Percentiles rank a stretch among this genome's conserved stretches.
Conservation (phyloP, 2,113 vertebrate species). For the Ceyx cyanopectus region DNA sequence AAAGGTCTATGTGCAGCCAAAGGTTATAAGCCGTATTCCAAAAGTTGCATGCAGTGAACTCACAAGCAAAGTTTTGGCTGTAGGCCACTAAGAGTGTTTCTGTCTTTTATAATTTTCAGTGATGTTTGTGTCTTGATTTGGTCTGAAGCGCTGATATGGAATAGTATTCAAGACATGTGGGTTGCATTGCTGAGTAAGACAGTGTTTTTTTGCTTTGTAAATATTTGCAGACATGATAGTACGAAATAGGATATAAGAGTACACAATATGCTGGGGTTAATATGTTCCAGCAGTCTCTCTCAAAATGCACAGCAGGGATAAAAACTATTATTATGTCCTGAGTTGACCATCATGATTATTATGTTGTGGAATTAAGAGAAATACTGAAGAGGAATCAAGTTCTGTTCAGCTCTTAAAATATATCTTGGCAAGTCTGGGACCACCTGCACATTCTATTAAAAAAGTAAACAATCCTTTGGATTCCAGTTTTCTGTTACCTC, state of each 20-base stretch:
- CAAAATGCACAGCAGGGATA: not conserved
- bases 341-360: not conserved
- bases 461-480: not conserved
- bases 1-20: not conserved
- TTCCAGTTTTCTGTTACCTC: not conserved
- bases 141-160: constrained; percentile 31
- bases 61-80: constrained; percentile 7
- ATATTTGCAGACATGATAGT: constrained; percentile 17
- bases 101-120: constrained; percentile 5
- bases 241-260: not conserved
- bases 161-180: constrained; percentile 23
- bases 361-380: not conserved
- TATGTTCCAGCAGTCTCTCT: not conserved
- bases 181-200: not conserved
- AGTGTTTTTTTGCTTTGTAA: constrained; percentile 36
- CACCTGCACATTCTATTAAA: not conserved
- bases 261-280: not conserved
- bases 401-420: not conserved
- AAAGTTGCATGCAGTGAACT: not conserved
- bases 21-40: not conserved
- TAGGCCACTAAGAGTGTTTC: constrained; percentile 31
- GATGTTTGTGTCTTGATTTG: constrained; percentile 31
- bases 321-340: not conserved
- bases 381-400: not conserved
- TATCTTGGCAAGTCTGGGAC: not conserved